These are phyloP conservation scores for Asarcornis scutulata DNA, from an alignment of 2,113 vertebrate species.

Conservation along the genomic window DNA sequence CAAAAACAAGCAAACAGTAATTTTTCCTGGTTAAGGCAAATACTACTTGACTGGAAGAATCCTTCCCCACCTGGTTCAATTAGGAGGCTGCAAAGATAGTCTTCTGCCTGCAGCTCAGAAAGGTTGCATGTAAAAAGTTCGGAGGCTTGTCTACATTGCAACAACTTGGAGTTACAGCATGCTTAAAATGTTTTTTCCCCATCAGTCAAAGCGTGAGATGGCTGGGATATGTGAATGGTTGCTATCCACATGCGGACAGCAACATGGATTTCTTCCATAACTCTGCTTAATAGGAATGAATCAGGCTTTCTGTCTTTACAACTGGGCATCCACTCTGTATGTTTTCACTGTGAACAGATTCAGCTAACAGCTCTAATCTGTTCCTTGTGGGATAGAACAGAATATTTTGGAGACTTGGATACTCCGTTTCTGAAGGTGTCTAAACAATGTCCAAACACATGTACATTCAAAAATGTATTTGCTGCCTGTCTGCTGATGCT, in stretches of 20 bases:
- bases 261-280: conserved; percentile 18
- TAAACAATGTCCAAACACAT: background rate
- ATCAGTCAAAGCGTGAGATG: background rate
- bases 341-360: conserved; percentile 8
- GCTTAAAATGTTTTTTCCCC: background rate
- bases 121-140: background rate
- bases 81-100: background rate
- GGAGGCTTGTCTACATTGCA: background rate
- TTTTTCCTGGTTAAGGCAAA: conserved; percentile 7
- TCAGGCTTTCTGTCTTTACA: conserved; percentile 9
- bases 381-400: background rate
- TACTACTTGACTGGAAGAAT: background rate
- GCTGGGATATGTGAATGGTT: background rate
- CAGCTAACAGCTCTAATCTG: conserved; percentile 19
- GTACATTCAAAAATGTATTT: background rate
- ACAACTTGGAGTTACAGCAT: background rate
- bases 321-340: background rate
- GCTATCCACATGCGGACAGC: background rate
- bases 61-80: background rate
- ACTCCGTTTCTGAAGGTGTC: background rate
- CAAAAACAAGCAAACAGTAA: background rate
- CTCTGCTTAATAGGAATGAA: background rate
- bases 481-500: background rate
- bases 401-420: conserved; percentile 18
- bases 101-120: background rate